Conservation (phyloP, 2,888 invertebrate genomes). For the Diloba caeruleocephala region DNA sequence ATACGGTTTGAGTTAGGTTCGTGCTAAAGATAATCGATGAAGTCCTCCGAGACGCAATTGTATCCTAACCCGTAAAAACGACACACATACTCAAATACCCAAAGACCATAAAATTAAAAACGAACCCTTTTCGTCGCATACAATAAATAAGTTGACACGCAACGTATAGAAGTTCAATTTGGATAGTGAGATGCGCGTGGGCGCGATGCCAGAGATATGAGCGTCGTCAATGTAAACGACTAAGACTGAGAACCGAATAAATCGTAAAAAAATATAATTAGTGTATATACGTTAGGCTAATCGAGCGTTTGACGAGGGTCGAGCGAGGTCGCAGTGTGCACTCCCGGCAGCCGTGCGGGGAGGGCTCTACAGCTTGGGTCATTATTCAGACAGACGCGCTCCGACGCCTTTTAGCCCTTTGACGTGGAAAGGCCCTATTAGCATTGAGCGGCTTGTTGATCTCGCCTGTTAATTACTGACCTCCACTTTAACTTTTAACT, state of each 20-base stretch:
- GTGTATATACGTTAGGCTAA: slow-evolving; percentile 82
- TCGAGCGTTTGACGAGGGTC: slow-evolving; percentile 88
- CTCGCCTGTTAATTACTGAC: slow-evolving; percentile 86
- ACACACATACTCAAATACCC: slow-evolving; percentile 54
- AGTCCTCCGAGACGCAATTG: slow-evolving; percentile 31
- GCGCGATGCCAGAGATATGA: slow-evolving; percentile 71
- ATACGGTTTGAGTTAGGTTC: slow-evolving; percentile 60
- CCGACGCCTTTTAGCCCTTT: slow-evolving; percentile 86
- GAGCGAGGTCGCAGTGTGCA: slow-evolving; percentile 74
- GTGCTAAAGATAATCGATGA: slow-evolving; percentile 54
- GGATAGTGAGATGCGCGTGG: slow-evolving; percentile 69
- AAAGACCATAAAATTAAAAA: slow-evolving; percentile 65
- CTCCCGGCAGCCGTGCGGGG: slow-evolving; percentile 62
- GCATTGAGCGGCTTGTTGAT: slow-evolving; percentile 86
- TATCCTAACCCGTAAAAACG: slow-evolving; percentile 49
- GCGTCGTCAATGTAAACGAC: slow-evolving; percentile 65
- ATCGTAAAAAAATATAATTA: slow-evolving; percentile 79
- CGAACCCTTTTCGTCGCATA: slow-evolving; percentile 60
- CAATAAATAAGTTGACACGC: slow-evolving; percentile 69
- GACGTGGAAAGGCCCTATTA: slow-evolving; percentile 87
- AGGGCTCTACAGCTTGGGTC: slow-evolving; percentile 78
- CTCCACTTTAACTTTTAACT: slow-evolving; percentile 75
- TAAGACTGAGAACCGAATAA: slow-evolving; percentile 67
- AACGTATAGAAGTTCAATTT: slow-evolving; percentile 74
- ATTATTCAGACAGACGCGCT: slow-evolving; percentile 87